Base-by-base conservation (phyloP, 1,140 invertebrate genomes). In the Papilio polyxenes region DNA sequence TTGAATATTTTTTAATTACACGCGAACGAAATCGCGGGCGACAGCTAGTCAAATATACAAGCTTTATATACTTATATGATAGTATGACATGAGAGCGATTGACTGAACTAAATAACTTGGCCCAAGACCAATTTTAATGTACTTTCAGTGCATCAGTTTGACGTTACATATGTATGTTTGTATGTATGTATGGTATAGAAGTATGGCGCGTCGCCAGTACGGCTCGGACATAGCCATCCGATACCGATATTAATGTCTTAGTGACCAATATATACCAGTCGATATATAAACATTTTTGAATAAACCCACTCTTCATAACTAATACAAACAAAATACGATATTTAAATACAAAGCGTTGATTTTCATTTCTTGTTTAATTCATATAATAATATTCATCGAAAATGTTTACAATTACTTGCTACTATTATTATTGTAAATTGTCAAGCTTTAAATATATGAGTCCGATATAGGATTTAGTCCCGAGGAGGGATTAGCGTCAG, bases 81-180 rank as follows among this genome's bases (percentile, higher is more conserved):
- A 23, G 10, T 31, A 31, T 72, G 11, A 7, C 31, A 37, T 37
- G 23, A 37, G 65, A 72, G 65, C 3, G 65, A 3, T 72, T 37
- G 31, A 72, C 65, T 8, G 65, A 72, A 72, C 65, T 72, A 37
- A 37, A 72, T 72, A 37, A 72, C 65, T 37, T 72, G 65, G 65
- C 65, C 23, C 10, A 6, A 3, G 65, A 15, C 65, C 65, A 72
- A 72, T 72, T 72, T 37, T 72, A 72, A 72, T 72, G 65, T 72
- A 17, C 65, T 72, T 72, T 72, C 65, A 37, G 65, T 72, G 65
- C 65, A 72, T 72, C 65, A 37, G 31, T 72, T 72, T 23, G 3
- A 72, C 17, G 56, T 59, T 59, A 59, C n/a, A n/a, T 10, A 56
- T 5, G n/a, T 20, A 20, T 59, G n/a, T 59, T 4, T 44, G 40